Evolutionary conservation across 2,113 vertebrate genomes (phyloP), one percentile per base, ranked within the genome.

Genomic region (Petrocephalus microphthalmus): DNA sequence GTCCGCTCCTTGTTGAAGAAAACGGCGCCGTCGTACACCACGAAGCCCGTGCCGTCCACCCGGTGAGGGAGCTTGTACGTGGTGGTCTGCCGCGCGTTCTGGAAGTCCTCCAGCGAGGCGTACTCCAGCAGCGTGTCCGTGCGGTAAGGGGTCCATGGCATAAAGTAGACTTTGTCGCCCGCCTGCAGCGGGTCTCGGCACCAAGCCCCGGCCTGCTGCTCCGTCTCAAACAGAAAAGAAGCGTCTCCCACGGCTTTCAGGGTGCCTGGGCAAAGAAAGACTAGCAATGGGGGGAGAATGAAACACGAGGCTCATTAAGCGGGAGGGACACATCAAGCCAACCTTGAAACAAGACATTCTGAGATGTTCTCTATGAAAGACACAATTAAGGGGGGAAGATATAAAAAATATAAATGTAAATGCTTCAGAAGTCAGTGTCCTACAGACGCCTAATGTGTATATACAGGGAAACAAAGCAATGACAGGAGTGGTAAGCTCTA

Each of bases 1-100:
- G 98, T 99, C 93, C 98, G 94, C 64, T 99, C 98, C 92, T 99
- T 99, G 95, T 99, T 99, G 90, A 99, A 99, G 95, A 99, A 99
- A 87, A 99, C 97, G 51, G 98, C 98, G 0, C 98, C 98, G 0
- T 99, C 98, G 4, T 99, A 99, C 0, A 99, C 98, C 2, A 99
- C 98, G 87, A 99, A 99, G 88, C 98, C 98, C 0, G 98, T 99
- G 54, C 98, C 98, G 47, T 99, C 98, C 82, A 99, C 98, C 2
- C 98, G 96, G 91, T 99, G 99, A 0, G 98, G 98, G 90, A 99
- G 97, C 90, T 98, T 99, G 49, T 99, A 99, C 0, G 96, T 98
- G 0, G 97, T 98, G 54, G 97, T 98, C 93, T 98, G 98, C 87
- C 97, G 97, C 22, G 96, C 96, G 0, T 94, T 97, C 92, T 97